Conservation (phyloP, 2,888 invertebrate genomes). For the Megaustenia siamemsis region DNA sequence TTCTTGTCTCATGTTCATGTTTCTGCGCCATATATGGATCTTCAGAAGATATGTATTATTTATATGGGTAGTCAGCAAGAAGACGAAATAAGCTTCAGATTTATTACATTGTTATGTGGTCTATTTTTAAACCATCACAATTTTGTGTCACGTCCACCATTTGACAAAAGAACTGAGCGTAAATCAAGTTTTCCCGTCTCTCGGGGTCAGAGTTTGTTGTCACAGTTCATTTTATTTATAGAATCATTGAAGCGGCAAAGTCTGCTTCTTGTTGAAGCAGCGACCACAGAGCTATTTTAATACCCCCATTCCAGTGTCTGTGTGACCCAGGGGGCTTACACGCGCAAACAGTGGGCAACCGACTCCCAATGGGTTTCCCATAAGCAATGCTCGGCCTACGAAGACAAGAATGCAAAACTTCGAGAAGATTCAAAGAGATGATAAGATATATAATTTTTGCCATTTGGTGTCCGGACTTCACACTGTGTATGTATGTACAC, state of each 20-base stretch:
- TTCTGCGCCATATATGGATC: no score
- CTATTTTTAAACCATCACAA: background rate
- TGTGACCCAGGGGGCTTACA: conserved; percentile 5
- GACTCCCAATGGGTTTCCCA: background rate
- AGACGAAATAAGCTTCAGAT: no score
- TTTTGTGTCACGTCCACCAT: background rate
- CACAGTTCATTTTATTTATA: conserved; percentile 4
- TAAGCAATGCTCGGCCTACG: background rate
- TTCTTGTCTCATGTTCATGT: no score
- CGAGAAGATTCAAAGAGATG: background rate
- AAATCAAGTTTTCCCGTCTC: background rate
- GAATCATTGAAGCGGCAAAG: conserved; percentile 1
- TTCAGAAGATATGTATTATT: no score
- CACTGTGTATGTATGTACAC: conserved; percentile 34
- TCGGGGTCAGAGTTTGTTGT: background rate
- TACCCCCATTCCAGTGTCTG: background rate
- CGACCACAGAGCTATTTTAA: conserved; percentile 11
- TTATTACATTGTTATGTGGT: background rate
- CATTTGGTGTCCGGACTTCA: conserved; percentile 30
- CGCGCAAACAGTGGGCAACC: conserved; percentile 29
- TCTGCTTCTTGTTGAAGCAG: background rate
- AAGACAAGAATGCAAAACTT: conserved; percentile 1
- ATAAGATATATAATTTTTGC: conserved; percentile 23
- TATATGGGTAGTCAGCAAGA: no score
- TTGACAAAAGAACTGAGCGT: background rate